phyloP scores from a whole-genome alignment of 1,140 invertebrate species.

The Aradophagus sp. region DNA sequence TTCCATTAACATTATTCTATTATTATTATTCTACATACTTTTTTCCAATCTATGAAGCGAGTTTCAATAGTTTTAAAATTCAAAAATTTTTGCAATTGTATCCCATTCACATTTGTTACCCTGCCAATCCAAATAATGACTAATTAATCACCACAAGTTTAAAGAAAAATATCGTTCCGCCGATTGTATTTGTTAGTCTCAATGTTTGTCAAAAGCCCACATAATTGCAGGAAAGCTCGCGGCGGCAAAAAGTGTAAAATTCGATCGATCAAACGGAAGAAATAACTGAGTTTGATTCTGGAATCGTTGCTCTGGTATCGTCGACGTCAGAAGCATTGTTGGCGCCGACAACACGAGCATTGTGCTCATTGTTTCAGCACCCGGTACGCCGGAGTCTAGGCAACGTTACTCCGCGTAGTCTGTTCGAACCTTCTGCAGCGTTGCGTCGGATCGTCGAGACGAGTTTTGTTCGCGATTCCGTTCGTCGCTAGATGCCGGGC shows the following conservation, averaged over 20 bases:
- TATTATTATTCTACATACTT: too few relatives aligned
- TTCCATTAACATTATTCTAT: too few relatives aligned
- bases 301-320: constrained; percentile 53
- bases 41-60: too few relatives aligned
- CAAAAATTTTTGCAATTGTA: too few relatives aligned
- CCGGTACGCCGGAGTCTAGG: constrained; percentile 45
- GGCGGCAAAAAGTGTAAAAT: constrained; percentile 25
- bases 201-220: not conserved
- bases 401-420: constrained; percentile 56
- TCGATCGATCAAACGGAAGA: constrained; percentile 44
- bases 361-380: constrained; percentile 54
- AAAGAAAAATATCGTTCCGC: too few relatives aligned
- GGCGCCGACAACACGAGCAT: constrained; percentile 48
- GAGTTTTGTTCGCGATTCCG: constrained; percentile 60
- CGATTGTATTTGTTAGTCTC: not conserved
- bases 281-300: constrained; percentile 52
- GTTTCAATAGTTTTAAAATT: too few relatives aligned
- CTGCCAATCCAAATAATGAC: too few relatives aligned
- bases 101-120: too few relatives aligned
- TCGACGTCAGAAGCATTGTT: constrained; percentile 58
- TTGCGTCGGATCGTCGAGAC: constrained; percentile 52
- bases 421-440: constrained; percentile 47
- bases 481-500: constrained; percentile 61
- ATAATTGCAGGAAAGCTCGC: constrained; percentile 20
- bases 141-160: too few relatives aligned